Percentiles rank a stretch among this genome's conserved stretches.
Conservation (phyloP, 2,888 invertebrate genomes). For the Temnothorax rugatulus region DNA sequence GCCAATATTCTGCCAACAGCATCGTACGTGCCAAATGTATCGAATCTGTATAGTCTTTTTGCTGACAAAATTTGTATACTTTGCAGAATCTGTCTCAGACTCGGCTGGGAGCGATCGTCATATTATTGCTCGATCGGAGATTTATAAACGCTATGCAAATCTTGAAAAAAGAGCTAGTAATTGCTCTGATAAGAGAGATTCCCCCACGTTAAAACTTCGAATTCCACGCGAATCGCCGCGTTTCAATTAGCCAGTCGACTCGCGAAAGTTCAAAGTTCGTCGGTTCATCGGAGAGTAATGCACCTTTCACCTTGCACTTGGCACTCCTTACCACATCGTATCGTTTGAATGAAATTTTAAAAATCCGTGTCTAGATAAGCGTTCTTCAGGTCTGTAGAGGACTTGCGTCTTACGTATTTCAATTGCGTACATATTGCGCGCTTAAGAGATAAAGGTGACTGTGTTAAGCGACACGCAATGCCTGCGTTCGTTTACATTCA, state of each 20-base stretch:
- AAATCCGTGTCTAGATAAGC: neutral
- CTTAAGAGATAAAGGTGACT: too few relatives aligned
- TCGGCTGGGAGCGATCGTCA: neutral
- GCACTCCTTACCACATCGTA: neutral
- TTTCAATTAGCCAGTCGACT: constrained; percentile 1
- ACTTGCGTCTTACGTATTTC: neutral
- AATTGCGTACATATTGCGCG: neutral
- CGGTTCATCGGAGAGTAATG: neutral
- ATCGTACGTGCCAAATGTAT: neutral
- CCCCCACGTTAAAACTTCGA: neutral
- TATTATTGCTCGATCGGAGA: neutral
- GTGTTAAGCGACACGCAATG: neutral
- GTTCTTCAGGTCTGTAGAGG: neutral
- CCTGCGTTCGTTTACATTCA: too few relatives aligned
- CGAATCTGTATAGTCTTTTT: neutral
- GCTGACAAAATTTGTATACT: neutral
- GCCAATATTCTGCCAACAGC: neutral
- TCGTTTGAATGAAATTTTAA: neutral
- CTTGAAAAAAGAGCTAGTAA: neutral
- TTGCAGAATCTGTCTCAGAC: neutral
- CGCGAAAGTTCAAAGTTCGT: neutral
- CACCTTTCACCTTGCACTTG: neutral
- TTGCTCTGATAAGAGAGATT: neutral
- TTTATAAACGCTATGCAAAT: neutral
- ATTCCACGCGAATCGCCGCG: neutral